phyloP scores from a whole-genome alignment of 1,140 invertebrate species.

The Drosophila suzukii region DNA sequence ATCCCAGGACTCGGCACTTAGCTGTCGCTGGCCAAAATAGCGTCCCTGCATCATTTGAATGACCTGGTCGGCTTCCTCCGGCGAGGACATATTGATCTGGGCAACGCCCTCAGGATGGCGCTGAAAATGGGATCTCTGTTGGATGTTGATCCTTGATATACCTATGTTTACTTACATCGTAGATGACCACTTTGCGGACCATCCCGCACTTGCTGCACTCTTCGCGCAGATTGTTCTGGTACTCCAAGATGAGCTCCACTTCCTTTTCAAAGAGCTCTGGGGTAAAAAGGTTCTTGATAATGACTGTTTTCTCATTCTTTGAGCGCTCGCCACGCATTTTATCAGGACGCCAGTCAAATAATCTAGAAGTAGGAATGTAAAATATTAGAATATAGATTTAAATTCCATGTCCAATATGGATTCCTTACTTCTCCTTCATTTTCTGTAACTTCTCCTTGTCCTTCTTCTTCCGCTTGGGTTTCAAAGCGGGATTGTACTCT shows the following conservation, averaged over 20 bases:
- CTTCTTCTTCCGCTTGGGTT: conserved; percentile 96
- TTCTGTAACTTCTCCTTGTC: conserved; percentile 96
- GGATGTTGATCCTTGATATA: neutral
- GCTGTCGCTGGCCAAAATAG: conserved; percentile 94
- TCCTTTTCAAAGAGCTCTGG: conserved; percentile 95
- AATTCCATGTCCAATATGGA: rapidly evolving
- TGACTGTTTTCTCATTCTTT: conserved; percentile 95
- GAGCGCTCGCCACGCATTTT: conserved; percentile 92
- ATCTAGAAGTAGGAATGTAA: conserved; percentile 84
- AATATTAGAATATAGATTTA: neutral
- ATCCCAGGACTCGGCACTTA: conserved; percentile 96
- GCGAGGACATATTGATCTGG: conserved; percentile 94
- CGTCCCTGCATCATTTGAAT: conserved; percentile 94
- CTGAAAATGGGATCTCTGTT: conserved; percentile 85
- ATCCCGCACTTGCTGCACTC: conserved; percentile 96
- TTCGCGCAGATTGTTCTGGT: conserved; percentile 95
- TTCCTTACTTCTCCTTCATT: conserved; percentile 94
- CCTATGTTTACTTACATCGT: conserved; percentile 91
- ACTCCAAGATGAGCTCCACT: conserved; percentile 94
- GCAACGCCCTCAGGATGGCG: conserved; percentile 97
- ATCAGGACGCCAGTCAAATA: conserved; percentile 98
- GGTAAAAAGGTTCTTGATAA: conserved; percentile 97
- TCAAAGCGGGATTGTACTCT: conserved; percentile 95
- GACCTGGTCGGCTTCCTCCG: conserved; percentile 96
- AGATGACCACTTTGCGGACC: conserved; percentile 96